Evolutionary conservation across 2,113 vertebrate genomes (phyloP).

Genomic region (Otis tarda): DNA sequence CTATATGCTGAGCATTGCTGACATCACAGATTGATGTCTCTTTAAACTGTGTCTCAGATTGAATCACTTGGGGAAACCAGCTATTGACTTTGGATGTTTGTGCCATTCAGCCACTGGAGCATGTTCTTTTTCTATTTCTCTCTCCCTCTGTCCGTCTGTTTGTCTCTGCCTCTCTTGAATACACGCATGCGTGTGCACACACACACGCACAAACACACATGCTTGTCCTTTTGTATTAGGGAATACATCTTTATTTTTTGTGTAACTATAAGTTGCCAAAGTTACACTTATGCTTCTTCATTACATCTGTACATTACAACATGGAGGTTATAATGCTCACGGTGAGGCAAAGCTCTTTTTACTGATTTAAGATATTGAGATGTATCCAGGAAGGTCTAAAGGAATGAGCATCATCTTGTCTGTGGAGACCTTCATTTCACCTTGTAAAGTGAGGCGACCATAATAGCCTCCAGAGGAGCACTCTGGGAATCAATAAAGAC

Average conservation of each 20-base stretch:
- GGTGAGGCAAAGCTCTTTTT: conserved; percentile 42
- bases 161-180: not conserved
- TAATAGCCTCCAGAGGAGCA: conserved; percentile 67
- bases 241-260: conserved; percentile 62
- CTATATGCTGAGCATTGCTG: conserved; percentile 77
- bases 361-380: conserved; percentile 29
- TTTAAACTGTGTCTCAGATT: conserved; percentile 81
- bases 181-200: accelerated
- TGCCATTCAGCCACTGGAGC: conserved; percentile 72
- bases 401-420: not conserved
- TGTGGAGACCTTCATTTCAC: conserved; percentile 78
- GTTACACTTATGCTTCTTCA: conserved; percentile 73
- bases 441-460: conserved; percentile 73
- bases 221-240: not conserved
- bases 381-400: conserved; percentile 55
- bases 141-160: not conserved
- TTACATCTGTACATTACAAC: conserved; percentile 72
- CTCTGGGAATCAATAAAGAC: conserved; percentile 67
- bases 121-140: not conserved
- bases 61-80: conserved; percentile 81
- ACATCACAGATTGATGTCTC: conserved; percentile 88
- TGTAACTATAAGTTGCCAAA: conserved; percentile 64
- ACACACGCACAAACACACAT: no score
- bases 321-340: conserved; percentile 8
- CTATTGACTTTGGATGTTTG: conserved; percentile 80